Conservation (phyloP, 2,888 invertebrate genomes). For the Lochmaea capreae region DNA sequence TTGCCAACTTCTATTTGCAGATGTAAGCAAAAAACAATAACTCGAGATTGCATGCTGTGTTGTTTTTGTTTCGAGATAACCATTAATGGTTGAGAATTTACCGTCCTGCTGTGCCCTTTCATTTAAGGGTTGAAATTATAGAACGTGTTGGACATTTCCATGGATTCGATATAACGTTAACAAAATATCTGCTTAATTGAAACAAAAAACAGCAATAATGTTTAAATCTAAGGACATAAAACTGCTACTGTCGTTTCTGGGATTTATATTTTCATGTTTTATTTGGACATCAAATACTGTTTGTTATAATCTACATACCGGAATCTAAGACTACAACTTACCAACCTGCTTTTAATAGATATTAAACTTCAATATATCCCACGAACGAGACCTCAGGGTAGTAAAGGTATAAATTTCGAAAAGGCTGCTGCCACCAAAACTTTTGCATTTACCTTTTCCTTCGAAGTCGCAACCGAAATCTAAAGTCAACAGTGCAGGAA, state of each 20-base stretch:
- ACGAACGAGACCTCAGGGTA: not conserved
- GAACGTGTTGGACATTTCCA: not conserved
- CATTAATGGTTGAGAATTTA: not conserved
- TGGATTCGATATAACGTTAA: too few species aligned
- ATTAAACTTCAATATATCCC: too few species aligned
- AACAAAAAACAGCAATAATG: too few species aligned
- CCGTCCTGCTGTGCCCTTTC: not conserved
- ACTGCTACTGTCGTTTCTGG: not conserved
- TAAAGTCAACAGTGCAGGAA: slow-evolving; percentile 21
- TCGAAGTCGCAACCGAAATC: slow-evolving; percentile 11
- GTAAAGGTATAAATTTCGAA: not conserved
- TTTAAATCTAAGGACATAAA: too few species aligned
- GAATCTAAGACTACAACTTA: not conserved
- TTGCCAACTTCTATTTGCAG: slow-evolving; percentile 19
- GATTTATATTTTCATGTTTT: not conserved
- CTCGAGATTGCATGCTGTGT: not conserved
- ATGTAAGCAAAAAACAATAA: slow-evolving; percentile 7
- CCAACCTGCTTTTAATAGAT: not conserved
- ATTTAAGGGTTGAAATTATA: not conserved
- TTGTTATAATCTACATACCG: too few species aligned
- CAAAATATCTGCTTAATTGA: too few species aligned
- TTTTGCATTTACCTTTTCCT: slow-evolving; percentile 20
- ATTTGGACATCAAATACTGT: too few species aligned
- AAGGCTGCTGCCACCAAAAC: not conserved
- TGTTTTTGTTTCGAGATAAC: not conserved